These are phyloP conservation scores for Rhogogaster chlorosoma DNA, from an alignment of 2,888 invertebrate genomes.

Conservation along the genomic window DNA sequence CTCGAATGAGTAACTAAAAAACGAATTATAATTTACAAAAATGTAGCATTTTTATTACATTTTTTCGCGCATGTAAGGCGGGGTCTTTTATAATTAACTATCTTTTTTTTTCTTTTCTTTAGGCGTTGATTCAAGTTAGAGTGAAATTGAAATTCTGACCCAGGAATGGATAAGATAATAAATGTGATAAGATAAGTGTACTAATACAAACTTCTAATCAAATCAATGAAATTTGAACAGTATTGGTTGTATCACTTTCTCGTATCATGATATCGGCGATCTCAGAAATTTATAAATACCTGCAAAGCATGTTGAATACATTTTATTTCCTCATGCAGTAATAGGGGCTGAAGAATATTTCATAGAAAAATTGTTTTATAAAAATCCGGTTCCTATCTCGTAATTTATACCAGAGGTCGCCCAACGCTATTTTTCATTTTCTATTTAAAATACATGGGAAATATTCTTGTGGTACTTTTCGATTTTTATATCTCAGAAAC, in stretches of 20 bases:
- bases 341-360: background rate
- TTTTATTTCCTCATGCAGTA: background rate
- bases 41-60: background rate
- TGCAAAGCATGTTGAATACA: background rate
- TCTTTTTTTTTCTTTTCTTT: background rate
- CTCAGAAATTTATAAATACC: background rate
- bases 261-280: background rate
- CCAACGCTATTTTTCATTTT: too few species aligned
- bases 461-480: too few species aligned
- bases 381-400: background rate
- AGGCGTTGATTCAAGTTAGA: background rate
- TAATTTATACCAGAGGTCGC: background rate
- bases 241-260: background rate
- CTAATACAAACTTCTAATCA: background rate
- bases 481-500: too few species aligned
- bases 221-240: background rate
- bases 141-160: background rate
- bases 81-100: background rate
- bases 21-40: background rate
- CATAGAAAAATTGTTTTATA: background rate
- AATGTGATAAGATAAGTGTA: constrained; percentile 35
- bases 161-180: constrained; percentile 13
- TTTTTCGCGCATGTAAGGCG: background rate
- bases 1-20: background rate
- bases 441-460: too few species aligned